Percentiles rank a stretch among this genome's conserved stretches.
These are phyloP conservation scores for Platysternon megacephalum DNA, from an alignment of 2,113 vertebrate genomes.

Conservation along the genomic window DNA sequence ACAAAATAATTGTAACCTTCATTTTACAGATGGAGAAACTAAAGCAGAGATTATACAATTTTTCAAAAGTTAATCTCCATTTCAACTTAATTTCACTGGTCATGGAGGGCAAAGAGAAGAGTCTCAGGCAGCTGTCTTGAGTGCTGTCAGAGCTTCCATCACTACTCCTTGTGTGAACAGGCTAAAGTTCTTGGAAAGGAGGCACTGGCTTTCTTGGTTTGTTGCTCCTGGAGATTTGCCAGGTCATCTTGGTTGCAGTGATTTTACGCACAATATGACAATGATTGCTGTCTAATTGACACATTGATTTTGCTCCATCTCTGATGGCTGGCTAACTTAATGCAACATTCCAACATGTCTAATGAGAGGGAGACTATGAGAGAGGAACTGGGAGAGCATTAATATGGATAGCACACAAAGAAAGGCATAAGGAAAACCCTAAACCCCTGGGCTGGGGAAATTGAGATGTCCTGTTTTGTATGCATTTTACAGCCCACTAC, in stretches of 20 bases:
- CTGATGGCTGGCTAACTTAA: not conserved
- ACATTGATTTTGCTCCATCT: not conserved
- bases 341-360: not conserved
- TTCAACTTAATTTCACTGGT: not conserved
- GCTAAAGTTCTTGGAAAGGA: not conserved
- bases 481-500: not conserved
- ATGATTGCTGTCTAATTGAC: not conserved
- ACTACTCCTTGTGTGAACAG: not conserved
- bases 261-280: not conserved
- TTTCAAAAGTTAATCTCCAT: not conserved
- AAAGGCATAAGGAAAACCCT: not conserved
- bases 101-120: not conserved
- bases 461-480: not conserved
- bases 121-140: not conserved
- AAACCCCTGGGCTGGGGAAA: not conserved
- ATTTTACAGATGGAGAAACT: not conserved
- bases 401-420: not conserved
- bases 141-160: not conserved
- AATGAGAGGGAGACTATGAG: not conserved
- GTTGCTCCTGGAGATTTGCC: not conserved
- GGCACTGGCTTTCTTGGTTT: not conserved
- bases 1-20: not conserved
- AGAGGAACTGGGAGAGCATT: not conserved
- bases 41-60: not conserved
- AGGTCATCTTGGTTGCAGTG: not conserved